Evolutionary conservation across 2,888 invertebrate species (phyloP), one percentile per base, ranked within the genome.

Genomic region (Timandra comae): DNA sequence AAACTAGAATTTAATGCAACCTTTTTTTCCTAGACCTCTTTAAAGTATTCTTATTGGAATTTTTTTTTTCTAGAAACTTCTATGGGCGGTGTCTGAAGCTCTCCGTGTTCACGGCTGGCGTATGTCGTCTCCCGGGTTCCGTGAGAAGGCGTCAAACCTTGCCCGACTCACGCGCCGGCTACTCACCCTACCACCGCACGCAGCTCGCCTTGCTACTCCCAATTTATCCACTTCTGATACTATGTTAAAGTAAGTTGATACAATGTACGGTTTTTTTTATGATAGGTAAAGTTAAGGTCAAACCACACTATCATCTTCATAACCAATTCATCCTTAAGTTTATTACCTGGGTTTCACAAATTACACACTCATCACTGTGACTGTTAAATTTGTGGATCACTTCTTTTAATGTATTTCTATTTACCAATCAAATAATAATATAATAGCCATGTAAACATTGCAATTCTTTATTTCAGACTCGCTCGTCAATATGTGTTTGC

Each of bases 61-160:
- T n/a, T n/a, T n/a, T n/a, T n/a, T n/a, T 16, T 52, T 52, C 0
- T 64, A 92, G 93, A 94, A 94, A 87, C 79, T 94, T 12, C 75
- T 93, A 9, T 94, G 93, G 93, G 93, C 94, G 0, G 93, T 94
- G 3, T 91, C 93, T 2, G 91, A 93, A 56, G 92, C 94, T 0
- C 75, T 94, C 9, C 88, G 92, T 25, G 82, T 86, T 12, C 91
- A 91, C 64, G 92, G 93, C 23, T 90, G 93, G 58, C 88, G 88
- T 0, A 87, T 90, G 78, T 87, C 84, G 0, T 92, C 94, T 50
- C 87, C 90, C 0, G 87, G 90, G 24, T 94, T 93, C 74, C 90
- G 92, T 34, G 87, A 90, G 41, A 91, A 90, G 61, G 93, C 93
- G 2, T 86, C 91, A 0, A 79, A 87, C 1, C 72, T 94, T 33